Evolutionary conservation across 2,113 vertebrate genomes (phyloP).

Genomic region (Gambusia holbrooki): DNA sequence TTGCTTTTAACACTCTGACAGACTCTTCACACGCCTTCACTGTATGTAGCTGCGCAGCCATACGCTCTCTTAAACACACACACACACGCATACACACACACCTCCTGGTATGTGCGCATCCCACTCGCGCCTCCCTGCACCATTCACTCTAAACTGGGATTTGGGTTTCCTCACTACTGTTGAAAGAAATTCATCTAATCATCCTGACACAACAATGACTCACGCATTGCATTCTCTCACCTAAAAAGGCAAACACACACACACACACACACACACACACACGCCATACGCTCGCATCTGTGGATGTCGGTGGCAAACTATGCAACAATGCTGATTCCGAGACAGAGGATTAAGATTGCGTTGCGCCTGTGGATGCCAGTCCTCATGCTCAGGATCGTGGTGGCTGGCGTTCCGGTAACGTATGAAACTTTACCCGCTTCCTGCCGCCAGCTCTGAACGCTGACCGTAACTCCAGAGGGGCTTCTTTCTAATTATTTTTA

Average conservation of each 20-base stretch:
- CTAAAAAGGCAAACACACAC: slow-evolving; percentile 31
- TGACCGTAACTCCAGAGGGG: neutral
- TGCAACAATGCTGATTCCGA: slow-evolving; percentile 86
- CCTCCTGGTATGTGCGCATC: neutral
- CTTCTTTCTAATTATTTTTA: no score
- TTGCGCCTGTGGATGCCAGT: slow-evolving; percentile 93
- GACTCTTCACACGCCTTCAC: slow-evolving; percentile 29
- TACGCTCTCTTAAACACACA: neutral
- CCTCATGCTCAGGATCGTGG: slow-evolving; percentile 94
- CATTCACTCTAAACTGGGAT: neutral
- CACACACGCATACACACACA: slow-evolving; percentile 2
- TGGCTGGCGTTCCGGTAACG: slow-evolving; percentile 86
- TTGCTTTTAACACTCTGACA: slow-evolving; percentile 19
- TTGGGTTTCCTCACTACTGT: slow-evolving; percentile 1
- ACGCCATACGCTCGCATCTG: slow-evolving; percentile 4
- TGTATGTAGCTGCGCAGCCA: neutral
- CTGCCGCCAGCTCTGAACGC: neutral
- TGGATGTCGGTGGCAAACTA: slow-evolving; percentile 22
- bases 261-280: slow-evolving; percentile 20
- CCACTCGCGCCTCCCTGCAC: neutral
- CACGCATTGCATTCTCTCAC: neutral
- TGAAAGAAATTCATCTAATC: neutral
- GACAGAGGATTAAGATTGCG: slow-evolving; percentile 93
- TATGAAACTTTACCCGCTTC: slow-evolving; percentile 57
- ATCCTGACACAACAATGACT: slow-evolving; percentile 8